phyloP scores from a whole-genome alignment of 2,888 invertebrate genomes.

The Drosophila atripex region DNA sequence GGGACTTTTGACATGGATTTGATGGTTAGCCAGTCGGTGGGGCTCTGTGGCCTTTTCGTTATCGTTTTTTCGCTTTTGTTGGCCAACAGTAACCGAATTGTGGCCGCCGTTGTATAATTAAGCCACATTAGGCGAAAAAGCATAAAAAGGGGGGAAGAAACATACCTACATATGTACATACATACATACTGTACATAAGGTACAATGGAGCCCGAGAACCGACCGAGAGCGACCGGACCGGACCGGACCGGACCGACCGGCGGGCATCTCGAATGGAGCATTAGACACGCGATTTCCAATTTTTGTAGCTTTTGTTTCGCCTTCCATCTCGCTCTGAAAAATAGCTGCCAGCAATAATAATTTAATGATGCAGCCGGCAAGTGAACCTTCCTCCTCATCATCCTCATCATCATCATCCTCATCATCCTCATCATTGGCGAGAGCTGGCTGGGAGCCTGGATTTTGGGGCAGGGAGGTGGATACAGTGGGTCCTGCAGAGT shows the following conservation, averaged over 20 bases:
- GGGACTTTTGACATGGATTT: constrained; percentile 75
- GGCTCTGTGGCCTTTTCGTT: constrained; percentile 30
- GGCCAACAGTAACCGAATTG: constrained; percentile 54
- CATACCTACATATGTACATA: too few relatives aligned
- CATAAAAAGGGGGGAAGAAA: constrained; percentile 24
- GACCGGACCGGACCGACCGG: constrained; percentile 36
- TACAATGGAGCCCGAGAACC: constrained; percentile 16
- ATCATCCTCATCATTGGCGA: constrained; percentile 9
- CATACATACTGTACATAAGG: too few relatives aligned
- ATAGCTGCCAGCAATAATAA: constrained; percentile 73
- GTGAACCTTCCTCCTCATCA: constrained; percentile 44
- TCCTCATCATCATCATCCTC: constrained; percentile 5
- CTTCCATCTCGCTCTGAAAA: constrained; percentile 33
- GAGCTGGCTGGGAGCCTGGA: background rate
- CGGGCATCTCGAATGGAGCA: constrained; percentile 62
- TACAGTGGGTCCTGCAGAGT: background rate
- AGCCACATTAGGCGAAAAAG: constrained; percentile 70
- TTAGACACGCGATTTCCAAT: constrained; percentile 74
- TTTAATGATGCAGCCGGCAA: constrained; percentile 76
- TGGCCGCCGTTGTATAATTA: constrained; percentile 61
- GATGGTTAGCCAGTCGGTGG: constrained; percentile 42
- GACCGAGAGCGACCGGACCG: too few relatives aligned
- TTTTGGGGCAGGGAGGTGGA: background rate
- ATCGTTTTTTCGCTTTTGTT: constrained; percentile 11
- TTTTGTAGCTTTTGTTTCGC: constrained; percentile 33